Conservation (phyloP, 2,888 invertebrate species). For the Aquatica leii region DNA sequence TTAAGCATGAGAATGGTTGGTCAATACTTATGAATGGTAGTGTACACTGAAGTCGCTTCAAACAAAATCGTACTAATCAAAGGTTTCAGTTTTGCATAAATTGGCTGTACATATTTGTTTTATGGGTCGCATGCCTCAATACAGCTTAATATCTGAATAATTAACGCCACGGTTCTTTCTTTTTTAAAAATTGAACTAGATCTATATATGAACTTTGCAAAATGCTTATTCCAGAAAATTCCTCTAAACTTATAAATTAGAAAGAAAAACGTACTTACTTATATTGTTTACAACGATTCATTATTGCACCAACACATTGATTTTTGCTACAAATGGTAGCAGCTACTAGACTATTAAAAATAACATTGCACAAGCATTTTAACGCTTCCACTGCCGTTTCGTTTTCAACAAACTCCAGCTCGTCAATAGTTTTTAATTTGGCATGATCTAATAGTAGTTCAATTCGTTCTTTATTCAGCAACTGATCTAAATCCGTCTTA, state of each 20-base stretch:
- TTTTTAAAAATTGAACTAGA: no score
- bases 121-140: no score
- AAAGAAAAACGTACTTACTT: conserved; percentile 47
- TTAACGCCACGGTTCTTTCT: no score
- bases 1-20: no score
- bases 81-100: no score
- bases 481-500: conserved; percentile 73
- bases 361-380: conserved; percentile 89
- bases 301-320: conserved; percentile 75
- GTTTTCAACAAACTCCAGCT: conserved; percentile 56
- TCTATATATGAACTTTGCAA: no score
- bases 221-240: no score
- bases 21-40: no score
- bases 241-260: not conserved
- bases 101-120: no score
- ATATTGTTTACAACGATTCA: conserved; percentile 75
- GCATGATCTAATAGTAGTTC: conserved; percentile 73
- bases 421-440: conserved; percentile 65
- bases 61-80: no score
- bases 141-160: no score
- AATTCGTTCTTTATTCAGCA: conserved; percentile 75
- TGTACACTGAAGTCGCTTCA: no score
- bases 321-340: conserved; percentile 68
- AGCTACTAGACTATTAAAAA: conserved; percentile 76
- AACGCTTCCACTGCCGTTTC: conserved; percentile 77